These are phyloP conservation scores for Lichenostomus cassidix DNA, from an alignment of 2,113 vertebrate genomes.

Conservation along the genomic window DNA sequence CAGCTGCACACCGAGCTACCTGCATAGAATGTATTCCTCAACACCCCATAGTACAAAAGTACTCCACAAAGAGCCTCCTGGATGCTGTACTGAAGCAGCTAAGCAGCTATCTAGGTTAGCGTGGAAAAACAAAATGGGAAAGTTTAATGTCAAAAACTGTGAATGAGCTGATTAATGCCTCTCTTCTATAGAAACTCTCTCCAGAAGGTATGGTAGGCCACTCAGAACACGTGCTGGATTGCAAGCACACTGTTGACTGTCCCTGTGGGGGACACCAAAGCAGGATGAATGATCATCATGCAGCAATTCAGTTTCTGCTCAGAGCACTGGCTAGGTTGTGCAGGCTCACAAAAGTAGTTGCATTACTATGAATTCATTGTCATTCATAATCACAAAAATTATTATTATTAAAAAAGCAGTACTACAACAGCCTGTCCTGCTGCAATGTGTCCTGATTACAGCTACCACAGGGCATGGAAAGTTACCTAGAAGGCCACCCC, in stretches of 20 bases:
- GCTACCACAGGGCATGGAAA: not conserved
- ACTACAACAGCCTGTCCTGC: not conserved
- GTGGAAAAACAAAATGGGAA: not conserved
- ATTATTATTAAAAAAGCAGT: not conserved
- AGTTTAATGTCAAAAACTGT: not conserved
- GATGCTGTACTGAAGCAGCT: not conserved
- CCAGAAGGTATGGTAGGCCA: not conserved
- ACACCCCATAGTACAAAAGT: not conserved
- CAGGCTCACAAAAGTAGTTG: not conserved
- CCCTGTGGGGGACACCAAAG: not conserved
- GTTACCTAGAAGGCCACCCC: not conserved
- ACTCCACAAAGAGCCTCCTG: not conserved
- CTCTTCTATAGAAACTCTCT: not conserved
- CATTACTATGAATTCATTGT: not conserved
- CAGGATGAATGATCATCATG: not conserved
- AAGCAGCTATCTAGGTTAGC: not conserved
- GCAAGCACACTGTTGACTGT: not conserved
- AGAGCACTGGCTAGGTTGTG: not conserved
- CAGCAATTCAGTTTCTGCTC: slow-evolving; percentile 3
- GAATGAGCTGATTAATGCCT: not conserved
- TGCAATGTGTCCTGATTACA: not conserved
- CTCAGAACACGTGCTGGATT: not conserved
- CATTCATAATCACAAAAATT: not conserved
- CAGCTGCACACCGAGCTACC: not conserved
- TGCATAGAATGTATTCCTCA: not conserved